A percentile compares a stretch with the other conserved stretches of the same genome.
Conservation (phyloP, 1,140 invertebrate genomes). For the Drosophila nigrodunni region DNA sequence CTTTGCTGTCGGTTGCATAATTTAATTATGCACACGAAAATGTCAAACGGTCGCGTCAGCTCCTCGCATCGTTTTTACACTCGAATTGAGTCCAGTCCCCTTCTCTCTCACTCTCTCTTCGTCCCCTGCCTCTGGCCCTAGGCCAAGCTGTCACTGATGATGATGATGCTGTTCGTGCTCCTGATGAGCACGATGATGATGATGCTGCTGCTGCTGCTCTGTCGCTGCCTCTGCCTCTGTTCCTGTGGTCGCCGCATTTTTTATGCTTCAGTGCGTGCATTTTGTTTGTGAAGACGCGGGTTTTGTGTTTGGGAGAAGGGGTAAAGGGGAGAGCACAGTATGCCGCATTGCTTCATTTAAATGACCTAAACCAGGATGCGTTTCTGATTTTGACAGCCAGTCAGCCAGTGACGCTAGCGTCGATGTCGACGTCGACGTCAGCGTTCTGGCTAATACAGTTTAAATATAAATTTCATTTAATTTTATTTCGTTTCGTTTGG, state of each 20-base stretch:
- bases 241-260: conserved; percentile 64
- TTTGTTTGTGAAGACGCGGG: conserved; percentile 32
- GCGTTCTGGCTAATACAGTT: conserved; percentile 65
- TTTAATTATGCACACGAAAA: conserved; percentile 79
- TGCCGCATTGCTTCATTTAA: conserved; percentile 62
- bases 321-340: conserved; percentile 10
- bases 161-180: neutral
- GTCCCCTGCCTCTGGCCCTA: neutral
- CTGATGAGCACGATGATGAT: conserved; percentile 6
- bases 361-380: conserved; percentile 73
- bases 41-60: conserved; percentile 71
- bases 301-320: too few relatives aligned
- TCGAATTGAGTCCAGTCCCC: conserved; percentile 70
- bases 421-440: conserved; percentile 16
- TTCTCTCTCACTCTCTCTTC: conserved; percentile 8
- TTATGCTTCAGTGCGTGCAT: conserved; percentile 76
- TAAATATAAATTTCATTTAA: conserved; percentile 69
- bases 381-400: conserved; percentile 73
- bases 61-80: conserved; percentile 73
- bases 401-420: conserved; percentile 28
- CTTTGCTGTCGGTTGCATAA: conserved; percentile 56
- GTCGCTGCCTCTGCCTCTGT: conserved; percentile 29
- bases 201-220: conserved; percentile 1
- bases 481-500: conserved; percentile 60
- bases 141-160: neutral